Conservation (phyloP, 2,888 invertebrate species). For the Hydrotaea cyrtoneurina region DNA sequence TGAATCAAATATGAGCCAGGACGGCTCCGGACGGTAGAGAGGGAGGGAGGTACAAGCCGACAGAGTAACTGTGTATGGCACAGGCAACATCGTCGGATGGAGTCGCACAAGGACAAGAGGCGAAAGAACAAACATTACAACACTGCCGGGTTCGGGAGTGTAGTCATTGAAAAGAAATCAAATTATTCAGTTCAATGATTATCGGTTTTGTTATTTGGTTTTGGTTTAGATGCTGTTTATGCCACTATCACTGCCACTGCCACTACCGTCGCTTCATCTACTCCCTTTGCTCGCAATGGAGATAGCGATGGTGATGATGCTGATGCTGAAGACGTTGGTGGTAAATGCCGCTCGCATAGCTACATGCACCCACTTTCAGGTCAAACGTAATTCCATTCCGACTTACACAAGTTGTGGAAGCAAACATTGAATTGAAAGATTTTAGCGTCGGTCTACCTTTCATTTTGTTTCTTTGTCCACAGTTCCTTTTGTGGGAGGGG, state of each 20-base stretch:
- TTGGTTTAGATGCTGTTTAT: constrained; percentile 43
- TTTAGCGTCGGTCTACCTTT: not conserved
- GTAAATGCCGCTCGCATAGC: constrained; percentile 55
- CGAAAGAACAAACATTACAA: constrained; percentile 22
- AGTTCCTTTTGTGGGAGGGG: not conserved
- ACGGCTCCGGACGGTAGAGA: not conserved
- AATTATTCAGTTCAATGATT: constrained; percentile 80
- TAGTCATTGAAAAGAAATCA: constrained; percentile 75
- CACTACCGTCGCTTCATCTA: not conserved
- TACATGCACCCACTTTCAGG: constrained; percentile 53
- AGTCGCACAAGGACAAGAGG: not conserved
- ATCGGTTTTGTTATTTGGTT: constrained; percentile 75
- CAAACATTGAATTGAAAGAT: constrained; percentile 29
- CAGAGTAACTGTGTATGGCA: not conserved
- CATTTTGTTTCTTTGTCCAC: constrained; percentile 5
- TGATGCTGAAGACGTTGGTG: not conserved
- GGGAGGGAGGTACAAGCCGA: not conserved
- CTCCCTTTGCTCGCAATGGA: not conserved
- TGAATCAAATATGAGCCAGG: constrained; percentile 55
- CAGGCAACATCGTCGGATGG: not conserved
- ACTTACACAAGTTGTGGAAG: constrained; percentile 62
- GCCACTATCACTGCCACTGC: constrained; percentile 18
- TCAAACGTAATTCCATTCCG: constrained; percentile 53
- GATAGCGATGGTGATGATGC: constrained; percentile 6
- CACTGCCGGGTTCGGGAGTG: constrained; percentile 26